Conservation (phyloP, 2,888 invertebrate genomes). For the Leptarthrus brevirostris region DNA sequence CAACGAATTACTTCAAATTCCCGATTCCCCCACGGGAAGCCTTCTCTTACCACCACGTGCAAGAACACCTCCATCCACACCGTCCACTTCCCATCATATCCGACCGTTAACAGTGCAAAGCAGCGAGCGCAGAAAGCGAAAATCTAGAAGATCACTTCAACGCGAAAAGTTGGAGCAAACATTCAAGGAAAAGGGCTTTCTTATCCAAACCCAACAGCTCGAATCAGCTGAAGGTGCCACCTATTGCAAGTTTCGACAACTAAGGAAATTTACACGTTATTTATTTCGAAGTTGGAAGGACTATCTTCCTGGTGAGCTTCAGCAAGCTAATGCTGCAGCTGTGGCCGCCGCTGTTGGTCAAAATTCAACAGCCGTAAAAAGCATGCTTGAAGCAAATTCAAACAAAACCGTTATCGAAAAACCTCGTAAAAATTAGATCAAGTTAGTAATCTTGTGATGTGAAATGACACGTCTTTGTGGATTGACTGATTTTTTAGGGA, state of each 20-base stretch:
- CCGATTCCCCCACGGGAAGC: conserved; percentile 62
- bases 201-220: conserved; percentile 92
- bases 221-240: conserved; percentile 94
- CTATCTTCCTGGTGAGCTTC: conserved; percentile 83
- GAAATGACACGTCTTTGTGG: neutral
- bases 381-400: neutral
- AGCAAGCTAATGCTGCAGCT: conserved; percentile 58
- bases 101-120: neutral
- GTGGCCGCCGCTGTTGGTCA: conserved; percentile 55
- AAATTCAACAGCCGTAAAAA: neutral
- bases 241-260: conserved; percentile 91
- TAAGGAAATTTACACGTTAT: conserved; percentile 91
- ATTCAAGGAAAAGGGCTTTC: conserved; percentile 91
- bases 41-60: conserved; percentile 58
- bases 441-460: neutral
- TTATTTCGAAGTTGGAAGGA: conserved; percentile 94
- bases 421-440: conserved; percentile 23
- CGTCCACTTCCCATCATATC: conserved; percentile 6
- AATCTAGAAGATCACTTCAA: conserved; percentile 84
- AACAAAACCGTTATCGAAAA: conserved; percentile 16
- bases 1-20: conserved; percentile 64
- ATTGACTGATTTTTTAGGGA: conserved; percentile 24
- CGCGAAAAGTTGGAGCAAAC: conserved; percentile 90
- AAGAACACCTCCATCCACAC: conserved; percentile 19
- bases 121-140: conserved; percentile 72